These are phyloP conservation scores for Maniola hyperantus DNA, from an alignment of 2,888 invertebrate species.

Conservation along the genomic window DNA sequence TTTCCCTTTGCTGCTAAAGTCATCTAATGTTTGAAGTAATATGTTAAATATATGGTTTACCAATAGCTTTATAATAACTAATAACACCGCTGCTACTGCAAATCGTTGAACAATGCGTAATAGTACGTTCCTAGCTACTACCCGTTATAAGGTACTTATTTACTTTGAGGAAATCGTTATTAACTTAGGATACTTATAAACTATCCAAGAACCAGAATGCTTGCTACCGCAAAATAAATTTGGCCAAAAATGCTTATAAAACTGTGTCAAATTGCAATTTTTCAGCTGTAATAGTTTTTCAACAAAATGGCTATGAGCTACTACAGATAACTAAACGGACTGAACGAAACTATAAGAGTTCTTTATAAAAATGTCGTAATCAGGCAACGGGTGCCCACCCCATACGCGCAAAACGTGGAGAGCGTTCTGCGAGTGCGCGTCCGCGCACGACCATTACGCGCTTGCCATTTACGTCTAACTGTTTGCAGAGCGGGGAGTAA, in stretches of 20 bases:
- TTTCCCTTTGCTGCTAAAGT: neutral
- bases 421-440: slow-evolving; percentile 39
- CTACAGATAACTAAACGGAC: too few species aligned
- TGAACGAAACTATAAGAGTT: too few species aligned
- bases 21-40: slow-evolving; percentile 13
- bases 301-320: too few species aligned
- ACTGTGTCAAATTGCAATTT: too few species aligned
- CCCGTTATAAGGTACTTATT: neutral
- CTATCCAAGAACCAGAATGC: neutral
- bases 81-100: slow-evolving; percentile 20
- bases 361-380: slow-evolving; percentile 30
- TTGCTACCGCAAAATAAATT: neutral
- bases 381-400: slow-evolving; percentile 42
- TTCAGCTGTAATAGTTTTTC: too few species aligned
- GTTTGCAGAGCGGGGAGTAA: slow-evolving; percentile 63
- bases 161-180: slow-evolving; percentile 9
- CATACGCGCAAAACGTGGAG: slow-evolving; percentile 47
- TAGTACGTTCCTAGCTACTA: neutral
- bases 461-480: slow-evolving; percentile 66
- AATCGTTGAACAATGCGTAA: slow-evolving; percentile 10
- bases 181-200: slow-evolving; percentile 2
- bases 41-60: too few species aligned
- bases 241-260: neutral
- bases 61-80: slow-evolving; percentile 39
- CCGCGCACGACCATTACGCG: slow-evolving; percentile 50